Percentiles rank a stretch among this genome's conserved stretches.
Evolutionary conservation across 2,888 invertebrate genomes (phyloP).

Genomic region (Sarcophaga carnaria): DNA sequence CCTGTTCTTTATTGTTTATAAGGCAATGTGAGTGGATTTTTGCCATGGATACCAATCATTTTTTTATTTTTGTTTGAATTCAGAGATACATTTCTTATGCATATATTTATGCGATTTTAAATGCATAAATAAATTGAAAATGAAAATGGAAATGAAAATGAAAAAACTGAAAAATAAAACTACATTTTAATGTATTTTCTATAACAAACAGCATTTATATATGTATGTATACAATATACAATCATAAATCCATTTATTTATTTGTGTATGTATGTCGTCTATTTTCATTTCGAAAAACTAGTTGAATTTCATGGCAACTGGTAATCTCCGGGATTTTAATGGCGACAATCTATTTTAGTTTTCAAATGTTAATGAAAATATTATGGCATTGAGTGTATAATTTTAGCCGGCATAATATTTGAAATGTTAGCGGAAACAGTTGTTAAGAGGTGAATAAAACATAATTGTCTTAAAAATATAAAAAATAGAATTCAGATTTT

Average conservation of each 20-base stretch:
- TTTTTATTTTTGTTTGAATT: not conserved
- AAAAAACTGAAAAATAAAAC: not conserved
- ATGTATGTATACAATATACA: not conserved
- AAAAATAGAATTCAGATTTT: too few relatives aligned
- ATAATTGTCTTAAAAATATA: too few relatives aligned
- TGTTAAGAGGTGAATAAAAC: not conserved
- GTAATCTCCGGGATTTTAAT: not conserved
- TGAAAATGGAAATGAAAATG: not conserved
- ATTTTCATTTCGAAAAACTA: not conserved
- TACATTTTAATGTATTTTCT: not conserved
- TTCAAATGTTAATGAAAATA: not conserved
- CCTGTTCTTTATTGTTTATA: not conserved
- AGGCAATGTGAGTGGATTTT: not conserved
- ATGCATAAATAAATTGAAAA: not conserved
- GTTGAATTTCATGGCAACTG: not conserved
- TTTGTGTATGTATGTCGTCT: not conserved
- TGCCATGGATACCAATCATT: not conserved
- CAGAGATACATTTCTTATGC: not conserved
- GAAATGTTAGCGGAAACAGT: not conserved
- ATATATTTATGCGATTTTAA: not conserved
- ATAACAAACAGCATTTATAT: not conserved
- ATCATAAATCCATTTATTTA: not conserved
- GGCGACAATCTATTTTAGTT: not conserved
- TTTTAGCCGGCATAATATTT: not conserved
- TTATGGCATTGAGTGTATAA: not conserved